Evolutionary conservation across 2,888 invertebrate genomes (phyloP).

Genomic region (Gryllus longicercus): DNA sequence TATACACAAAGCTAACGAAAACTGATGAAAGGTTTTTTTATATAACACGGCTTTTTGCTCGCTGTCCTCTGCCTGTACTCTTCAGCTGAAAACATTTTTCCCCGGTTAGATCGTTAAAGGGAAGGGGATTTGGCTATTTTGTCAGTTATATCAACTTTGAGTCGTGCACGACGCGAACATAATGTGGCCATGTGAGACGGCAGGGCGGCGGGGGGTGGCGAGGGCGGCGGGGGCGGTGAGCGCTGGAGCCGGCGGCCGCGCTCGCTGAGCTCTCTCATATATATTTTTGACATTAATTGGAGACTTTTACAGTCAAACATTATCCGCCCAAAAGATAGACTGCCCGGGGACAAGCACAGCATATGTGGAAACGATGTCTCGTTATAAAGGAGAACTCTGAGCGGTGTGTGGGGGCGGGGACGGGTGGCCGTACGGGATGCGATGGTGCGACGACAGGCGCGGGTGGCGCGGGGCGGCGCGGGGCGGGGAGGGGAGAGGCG

Average conservation of each 20-base stretch:
- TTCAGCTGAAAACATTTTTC: slow-evolving; percentile 7
- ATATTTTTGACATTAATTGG: slow-evolving; percentile 28
- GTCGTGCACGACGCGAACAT: slow-evolving; percentile 17
- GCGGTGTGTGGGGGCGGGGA: slow-evolving; percentile 28
- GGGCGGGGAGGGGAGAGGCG: slow-evolving; percentile 58
- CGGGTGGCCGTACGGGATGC: slow-evolving; percentile 32
- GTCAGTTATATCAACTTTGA: slow-evolving; percentile 17
- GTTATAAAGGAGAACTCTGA: slow-evolving; percentile 33
- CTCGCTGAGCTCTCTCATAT: neutral
- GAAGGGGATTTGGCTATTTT: slow-evolving; percentile 17
- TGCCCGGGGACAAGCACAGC: neutral
- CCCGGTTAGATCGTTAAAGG: slow-evolving; percentile 10
- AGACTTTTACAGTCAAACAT: slow-evolving; percentile 24
- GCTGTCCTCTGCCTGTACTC: slow-evolving; percentile 11
- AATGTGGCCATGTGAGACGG: slow-evolving; percentile 17
- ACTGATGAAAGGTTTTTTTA: slow-evolving; percentile 32
- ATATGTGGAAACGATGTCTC: slow-evolving; percentile 35
- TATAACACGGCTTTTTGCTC: neutral
- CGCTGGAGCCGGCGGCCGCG: neutral
- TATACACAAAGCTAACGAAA: slow-evolving; percentile 33
- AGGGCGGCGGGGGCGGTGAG: too few species aligned
- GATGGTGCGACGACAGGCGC: slow-evolving; percentile 50
- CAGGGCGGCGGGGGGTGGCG: neutral
- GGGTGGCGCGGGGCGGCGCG: slow-evolving; percentile 55
- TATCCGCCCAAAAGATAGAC: slow-evolving; percentile 10